Evolutionary conservation across 2,797 vertebrate species (phyloP).

Genomic region (Mormyrops attenuatus): DNA sequence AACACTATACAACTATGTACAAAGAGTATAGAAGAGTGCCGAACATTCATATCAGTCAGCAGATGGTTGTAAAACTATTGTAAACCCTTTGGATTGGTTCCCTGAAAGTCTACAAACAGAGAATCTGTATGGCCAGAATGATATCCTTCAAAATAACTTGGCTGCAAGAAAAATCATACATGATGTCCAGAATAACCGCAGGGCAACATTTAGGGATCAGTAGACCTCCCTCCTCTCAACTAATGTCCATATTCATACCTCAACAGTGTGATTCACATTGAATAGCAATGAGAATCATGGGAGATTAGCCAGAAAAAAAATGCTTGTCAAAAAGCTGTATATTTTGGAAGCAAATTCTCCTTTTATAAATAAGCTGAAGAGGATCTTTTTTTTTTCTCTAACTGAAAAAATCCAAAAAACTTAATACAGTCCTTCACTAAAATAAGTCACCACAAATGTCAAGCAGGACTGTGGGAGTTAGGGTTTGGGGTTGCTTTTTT

Average conservation of each 20-base stretch:
- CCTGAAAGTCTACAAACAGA: neutral
- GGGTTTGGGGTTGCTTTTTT: neutral
- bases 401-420: neutral
- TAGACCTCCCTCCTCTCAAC: neutral
- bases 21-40: neutral
- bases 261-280: neutral
- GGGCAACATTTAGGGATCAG: neutral
- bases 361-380: neutral
- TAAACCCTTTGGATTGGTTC: neutral
- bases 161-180: conserved; percentile 6
- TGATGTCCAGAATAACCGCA: neutral
- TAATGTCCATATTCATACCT: neutral
- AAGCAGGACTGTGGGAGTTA: neutral
- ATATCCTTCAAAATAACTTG: conserved; percentile 1
- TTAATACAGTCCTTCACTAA: neutral
- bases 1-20: neutral
- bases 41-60: neutral
- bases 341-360: neutral
- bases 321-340: neutral
- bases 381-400: neutral
- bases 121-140: conserved; percentile 1
- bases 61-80: neutral
- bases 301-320: conserved; percentile 3
- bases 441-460: neutral
- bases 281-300: conserved; percentile 7